Base-by-base conservation (phyloP, 92 coral and sea anemone genomes). In the Parazoanthus swiftii region DNA sequence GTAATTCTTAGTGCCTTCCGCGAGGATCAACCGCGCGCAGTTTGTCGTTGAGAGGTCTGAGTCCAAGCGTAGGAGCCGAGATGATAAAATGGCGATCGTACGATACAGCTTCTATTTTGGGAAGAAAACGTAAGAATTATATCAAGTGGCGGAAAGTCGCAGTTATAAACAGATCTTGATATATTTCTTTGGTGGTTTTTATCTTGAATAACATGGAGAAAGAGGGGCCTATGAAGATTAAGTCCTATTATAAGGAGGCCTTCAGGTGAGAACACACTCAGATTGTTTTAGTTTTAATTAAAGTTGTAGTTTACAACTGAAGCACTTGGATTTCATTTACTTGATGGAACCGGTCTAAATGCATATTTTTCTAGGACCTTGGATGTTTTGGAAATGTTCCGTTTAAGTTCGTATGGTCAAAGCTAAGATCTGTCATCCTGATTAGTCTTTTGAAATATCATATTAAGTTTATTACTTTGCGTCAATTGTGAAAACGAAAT, bases 191-290 rank as follows among this genome's bases (percentile, higher is more conserved):
- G 35, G 65, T 10, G 38, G 48, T 79, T 79, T 5, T 10, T 67
- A 10, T 9, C 35, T 25, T 11, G 56, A 65, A n/a, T 14, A 89
- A 73, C 71, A 94, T 93, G 98, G 96, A 90, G 70, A 87, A 79
- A 66, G 91, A 92, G 26, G 94, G 68, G 26, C 90, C 88, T 5
- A 89, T 92, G 33, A 95, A 95, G 86, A 89, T 95, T 72, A 93
- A 90, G 79, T 80, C 92, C 20, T 89, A 91, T 29, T 95, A 95
- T 89, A 94, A 93, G 67, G 98, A 95, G 66, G 94, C 92, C 26
- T 92, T 95, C 82, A 92, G 98, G 98, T 95, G 58, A 74, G 88
- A 63, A 63, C 59, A 54, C 14, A 54, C 14, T 54, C 59, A 51
- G 16, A 10, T 54, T 54, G 59, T 54, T 46, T 46, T 46, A 4